Percentiles rank a stretch among this genome's conserved stretches.
These are phyloP conservation scores for Aphrophora alni DNA, from an alignment of 2,888 invertebrate species.

Conservation along the genomic window DNA sequence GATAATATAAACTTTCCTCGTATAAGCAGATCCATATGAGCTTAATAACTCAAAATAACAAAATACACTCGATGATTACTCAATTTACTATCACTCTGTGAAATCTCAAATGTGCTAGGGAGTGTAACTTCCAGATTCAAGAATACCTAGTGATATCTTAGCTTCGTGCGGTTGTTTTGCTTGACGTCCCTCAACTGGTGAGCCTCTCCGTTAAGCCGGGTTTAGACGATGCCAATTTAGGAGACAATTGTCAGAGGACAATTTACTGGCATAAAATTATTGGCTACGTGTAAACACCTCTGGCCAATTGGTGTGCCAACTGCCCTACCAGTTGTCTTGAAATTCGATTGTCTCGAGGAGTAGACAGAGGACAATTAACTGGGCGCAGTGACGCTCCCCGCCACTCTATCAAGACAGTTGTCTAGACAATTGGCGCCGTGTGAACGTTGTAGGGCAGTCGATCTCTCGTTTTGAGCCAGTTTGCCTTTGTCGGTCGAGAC, in stretches of 20 bases:
- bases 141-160: too few species aligned
- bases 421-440: neutral
- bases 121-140: too few species aligned
- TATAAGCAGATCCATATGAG: too few species aligned
- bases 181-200: too few species aligned
- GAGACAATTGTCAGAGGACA: constrained; percentile 31
- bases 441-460: neutral
- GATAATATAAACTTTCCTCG: too few species aligned
- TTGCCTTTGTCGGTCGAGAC: neutral
- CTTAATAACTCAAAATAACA: too few species aligned
- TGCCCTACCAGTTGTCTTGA: constrained; percentile 42
- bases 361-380: neutral
- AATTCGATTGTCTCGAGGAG: neutral
- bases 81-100: too few species aligned
- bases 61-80: too few species aligned
- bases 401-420: neutral
- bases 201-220: neutral
- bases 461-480: neutral
- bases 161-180: too few species aligned
- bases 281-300: constrained; percentile 52
- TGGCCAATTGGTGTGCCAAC: constrained; percentile 50
- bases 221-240: neutral
- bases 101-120: too few species aligned
- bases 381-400: neutral
- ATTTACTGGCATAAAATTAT: constrained; percentile 57